phyloP scores from a whole-genome alignment of 2,888 invertebrate species.

The Drosophila neonasuta region DNA sequence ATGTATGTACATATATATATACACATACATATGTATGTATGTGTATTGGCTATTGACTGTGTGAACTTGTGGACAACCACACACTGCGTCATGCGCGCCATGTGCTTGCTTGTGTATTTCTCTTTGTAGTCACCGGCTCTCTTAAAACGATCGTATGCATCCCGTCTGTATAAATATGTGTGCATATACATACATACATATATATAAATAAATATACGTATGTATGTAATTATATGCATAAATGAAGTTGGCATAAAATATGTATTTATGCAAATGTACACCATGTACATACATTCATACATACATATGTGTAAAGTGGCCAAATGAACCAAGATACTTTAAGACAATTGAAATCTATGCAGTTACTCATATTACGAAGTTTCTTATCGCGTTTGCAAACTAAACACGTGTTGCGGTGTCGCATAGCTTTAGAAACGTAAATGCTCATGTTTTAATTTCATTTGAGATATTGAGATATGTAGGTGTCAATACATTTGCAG shows the following conservation, averaged over 20 bases:
- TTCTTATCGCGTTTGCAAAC: neutral
- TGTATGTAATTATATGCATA: neutral
- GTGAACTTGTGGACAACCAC: slow-evolving; percentile 14
- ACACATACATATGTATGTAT: too few species aligned
- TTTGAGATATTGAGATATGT: too few species aligned
- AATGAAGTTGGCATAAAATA: neutral
- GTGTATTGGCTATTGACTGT: slow-evolving; percentile 2
- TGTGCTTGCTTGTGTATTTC: slow-evolving; percentile 70
- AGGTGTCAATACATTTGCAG: neutral
- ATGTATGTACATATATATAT: too few species aligned
- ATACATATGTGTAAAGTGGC: too few species aligned
- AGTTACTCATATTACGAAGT: neutral
- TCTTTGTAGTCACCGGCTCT: slow-evolving; percentile 33
- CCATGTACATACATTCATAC: neutral
- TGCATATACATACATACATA: neutral
- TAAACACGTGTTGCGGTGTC: neutral
- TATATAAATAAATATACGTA: neutral
- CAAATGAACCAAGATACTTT: neutral
- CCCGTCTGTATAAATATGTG: neutral
- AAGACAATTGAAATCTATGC: neutral
- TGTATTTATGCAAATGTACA: neutral
- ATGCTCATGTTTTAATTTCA: too few species aligned
- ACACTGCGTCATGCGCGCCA: slow-evolving; percentile 78
- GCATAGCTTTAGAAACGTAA: too few species aligned
- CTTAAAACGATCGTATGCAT: slow-evolving; percentile 26